phyloP scores from a whole-genome alignment of 2,797 vertebrate genomes.

The Leuciscus waleckii region DNA sequence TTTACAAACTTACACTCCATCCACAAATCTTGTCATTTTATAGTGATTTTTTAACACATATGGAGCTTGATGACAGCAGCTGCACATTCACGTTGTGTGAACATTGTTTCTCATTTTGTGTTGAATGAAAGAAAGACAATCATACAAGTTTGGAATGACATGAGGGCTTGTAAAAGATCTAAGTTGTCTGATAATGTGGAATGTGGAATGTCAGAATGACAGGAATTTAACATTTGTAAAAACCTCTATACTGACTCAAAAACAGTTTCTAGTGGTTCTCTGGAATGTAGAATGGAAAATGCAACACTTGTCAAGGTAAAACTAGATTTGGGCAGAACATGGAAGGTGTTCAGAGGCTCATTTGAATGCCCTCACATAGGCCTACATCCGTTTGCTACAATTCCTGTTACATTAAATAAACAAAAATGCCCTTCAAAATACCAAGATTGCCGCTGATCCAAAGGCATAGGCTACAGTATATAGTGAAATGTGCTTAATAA shows the following conservation, averaged over 20 bases:
- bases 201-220: background rate
- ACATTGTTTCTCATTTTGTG: background rate
- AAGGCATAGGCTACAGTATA: background rate
- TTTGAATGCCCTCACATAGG: background rate
- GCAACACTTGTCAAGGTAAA: background rate
- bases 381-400: background rate
- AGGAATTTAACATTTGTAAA: background rate
- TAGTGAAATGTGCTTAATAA: background rate
- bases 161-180: background rate
- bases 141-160: background rate
- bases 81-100: background rate
- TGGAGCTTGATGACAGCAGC: background rate
- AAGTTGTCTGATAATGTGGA: background rate
- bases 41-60: background rate
- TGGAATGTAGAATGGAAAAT: constrained; percentile 15
- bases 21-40: background rate
- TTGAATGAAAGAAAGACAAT: background rate
- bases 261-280: background rate
- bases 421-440: background rate
- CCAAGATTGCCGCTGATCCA: background rate
- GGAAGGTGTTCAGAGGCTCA: background rate
- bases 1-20: background rate
- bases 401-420: constrained; percentile 7
- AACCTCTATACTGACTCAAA: background rate
- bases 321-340: constrained; percentile 20